These are phyloP conservation scores for Oikopleura dioica DNA, from an alignment of 23 tunicate genomes.

Conservation along the genomic window DNA sequence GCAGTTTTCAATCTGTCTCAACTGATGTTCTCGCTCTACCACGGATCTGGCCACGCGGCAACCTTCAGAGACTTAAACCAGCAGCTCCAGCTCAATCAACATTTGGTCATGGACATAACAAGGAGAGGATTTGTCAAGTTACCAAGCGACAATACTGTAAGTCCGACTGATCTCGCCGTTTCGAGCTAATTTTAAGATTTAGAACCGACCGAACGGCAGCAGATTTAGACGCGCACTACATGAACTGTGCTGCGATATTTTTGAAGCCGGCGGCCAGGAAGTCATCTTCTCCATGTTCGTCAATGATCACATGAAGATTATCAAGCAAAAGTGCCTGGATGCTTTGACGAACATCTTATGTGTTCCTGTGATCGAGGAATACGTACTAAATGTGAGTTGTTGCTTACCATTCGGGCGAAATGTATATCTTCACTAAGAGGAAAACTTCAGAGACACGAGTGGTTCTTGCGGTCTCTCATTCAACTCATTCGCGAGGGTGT, in stretches of 20 bases:
- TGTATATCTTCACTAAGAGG: neutral
- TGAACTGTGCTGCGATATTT: slow-evolving; percentile 56
- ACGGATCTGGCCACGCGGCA: slow-evolving; percentile 70
- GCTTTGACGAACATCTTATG: slow-evolving; percentile 79
- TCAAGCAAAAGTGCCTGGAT: slow-evolving; percentile 78
- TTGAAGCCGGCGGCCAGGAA: slow-evolving; percentile 59
- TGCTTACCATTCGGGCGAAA: neutral
- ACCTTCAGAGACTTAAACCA: slow-evolving; percentile 41
- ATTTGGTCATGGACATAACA: neutral
- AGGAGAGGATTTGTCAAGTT: neutral
- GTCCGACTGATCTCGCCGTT: too few species aligned
- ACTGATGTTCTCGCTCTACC: slow-evolving; percentile 91
- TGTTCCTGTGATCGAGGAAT: slow-evolving; percentile 56
- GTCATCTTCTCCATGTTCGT: slow-evolving; percentile 88
- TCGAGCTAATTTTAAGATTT: too few species aligned
- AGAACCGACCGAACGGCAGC: too few species aligned
- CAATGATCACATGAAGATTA: slow-evolving; percentile 36
- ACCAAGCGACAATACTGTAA: too few species aligned
- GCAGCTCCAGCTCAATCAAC: neutral
- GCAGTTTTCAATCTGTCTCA: slow-evolving; percentile 72
- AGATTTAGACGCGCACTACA: slow-evolving; percentile 48
- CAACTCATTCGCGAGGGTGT: neutral
- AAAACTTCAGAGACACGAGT: neutral
- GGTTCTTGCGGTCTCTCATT: neutral
- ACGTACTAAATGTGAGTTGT: neutral